Evolutionary conservation across 2,888 invertebrate genomes (phyloP), one percentile per base, ranked within the genome.

Genomic region (Spicauda simplicius): DNA sequence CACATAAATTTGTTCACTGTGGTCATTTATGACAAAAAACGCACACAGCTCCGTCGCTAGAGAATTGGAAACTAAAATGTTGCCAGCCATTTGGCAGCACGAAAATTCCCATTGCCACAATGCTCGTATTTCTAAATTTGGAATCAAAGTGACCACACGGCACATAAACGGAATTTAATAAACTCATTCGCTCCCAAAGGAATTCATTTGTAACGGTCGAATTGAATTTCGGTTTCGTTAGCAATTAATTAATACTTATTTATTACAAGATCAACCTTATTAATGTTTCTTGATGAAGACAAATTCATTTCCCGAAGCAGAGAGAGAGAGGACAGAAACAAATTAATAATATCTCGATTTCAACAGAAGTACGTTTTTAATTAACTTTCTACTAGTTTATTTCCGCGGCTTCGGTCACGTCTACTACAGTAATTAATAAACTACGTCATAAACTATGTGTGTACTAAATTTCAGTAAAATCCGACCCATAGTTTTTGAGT

Each of bases 31-130:
- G 62, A 54, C 54, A 62, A 62, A 62, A 62, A 62, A 62, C 54
- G 54, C 20, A 37, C 18, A 62, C 33, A 62, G 54, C n/a, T 50
- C 50, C 41, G n/a, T 54, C 54, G 41, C 41, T 62, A 16, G 62
- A 54, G 62, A 62, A 62, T 62, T 62, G 54, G 62, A 45, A 54
- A 62, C 62, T 62, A 54, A 62, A 62, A 54, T 54, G 54, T 62
- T 33, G 52, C 62, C 41, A 62, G 62, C 54, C 20, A 54, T 62
- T 62, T 62, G 62, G 62, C 62, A 62, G 53, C 62, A 37, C 53
- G 33, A 60, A 18, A 54, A 6, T 54, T 54, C 25, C 41, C 62
- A 20, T 54, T 2, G 41, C 25, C 41, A 54, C 54, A 53, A 53
- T 19, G 37, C 19, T 54, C 62, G 62, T 62, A 62, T 45, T 54